Conservation (phyloP, 1,140 invertebrate genomes). For the Babylonia areolata region DNA sequence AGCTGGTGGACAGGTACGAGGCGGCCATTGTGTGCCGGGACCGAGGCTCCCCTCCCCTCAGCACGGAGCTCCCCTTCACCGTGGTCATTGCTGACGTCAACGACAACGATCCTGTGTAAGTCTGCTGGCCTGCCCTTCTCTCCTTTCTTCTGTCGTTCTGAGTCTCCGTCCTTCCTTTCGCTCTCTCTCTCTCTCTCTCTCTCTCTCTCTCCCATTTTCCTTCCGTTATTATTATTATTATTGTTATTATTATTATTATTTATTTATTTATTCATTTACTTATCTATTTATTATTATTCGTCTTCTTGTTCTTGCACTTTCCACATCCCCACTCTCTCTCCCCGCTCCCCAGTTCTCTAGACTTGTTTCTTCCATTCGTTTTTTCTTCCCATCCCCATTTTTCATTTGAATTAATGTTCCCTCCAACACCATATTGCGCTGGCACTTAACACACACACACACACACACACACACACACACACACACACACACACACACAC, state of each 20-base stretch:
- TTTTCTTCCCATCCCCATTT: too few species aligned
- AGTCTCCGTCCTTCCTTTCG: not conserved
- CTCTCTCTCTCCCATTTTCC: not conserved
- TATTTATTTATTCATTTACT: conserved; percentile 16
- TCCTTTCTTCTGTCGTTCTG: not conserved
- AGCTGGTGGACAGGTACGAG: conserved; percentile 84
- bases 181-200: not conserved
- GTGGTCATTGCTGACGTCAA: conserved; percentile 81
- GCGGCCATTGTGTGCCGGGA: conserved; percentile 81
- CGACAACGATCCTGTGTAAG: conserved; percentile 50
- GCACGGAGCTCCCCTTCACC: conserved; percentile 83
- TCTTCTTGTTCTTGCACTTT: not conserved
- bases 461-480: too few species aligned
- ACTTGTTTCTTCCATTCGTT: too few species aligned
- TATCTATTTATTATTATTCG: not conserved
- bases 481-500: too few species aligned
- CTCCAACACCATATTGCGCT: too few species aligned
- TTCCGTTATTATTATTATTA: not conserved
- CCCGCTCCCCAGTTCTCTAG: too few species aligned
- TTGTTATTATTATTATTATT: not conserved
- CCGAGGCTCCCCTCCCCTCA: conserved; percentile 47
- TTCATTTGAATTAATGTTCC: too few species aligned
- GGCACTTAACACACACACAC: too few species aligned
- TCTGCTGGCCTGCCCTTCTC: not conserved
- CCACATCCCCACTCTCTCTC: not conserved